These are phyloP conservation scores for Holothuria leucospilota DNA, from an alignment of 53 echinoderm and acorn worm genomes.

Conservation along the genomic window DNA sequence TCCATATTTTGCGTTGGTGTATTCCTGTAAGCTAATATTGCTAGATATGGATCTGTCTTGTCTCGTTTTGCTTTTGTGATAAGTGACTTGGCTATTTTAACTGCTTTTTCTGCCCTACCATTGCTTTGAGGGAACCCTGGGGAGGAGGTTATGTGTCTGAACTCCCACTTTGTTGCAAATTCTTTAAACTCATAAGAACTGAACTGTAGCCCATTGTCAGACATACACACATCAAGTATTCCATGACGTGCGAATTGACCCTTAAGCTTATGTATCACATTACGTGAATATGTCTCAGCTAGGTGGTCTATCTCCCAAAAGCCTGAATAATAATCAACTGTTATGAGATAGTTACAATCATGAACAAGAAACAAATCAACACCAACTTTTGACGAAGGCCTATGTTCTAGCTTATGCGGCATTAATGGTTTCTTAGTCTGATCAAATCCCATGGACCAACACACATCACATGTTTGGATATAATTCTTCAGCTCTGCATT, in stretches of 20 bases:
- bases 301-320: conserved; percentile 67
- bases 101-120: conserved; percentile 65
- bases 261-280: conserved; percentile 53
- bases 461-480: conserved; percentile 46
- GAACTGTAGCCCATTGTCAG: conserved; percentile 66
- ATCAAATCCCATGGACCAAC: neutral
- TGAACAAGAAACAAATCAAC: conserved; percentile 48
- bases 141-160: conserved; percentile 42
- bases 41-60: conserved; percentile 64
- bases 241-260: conserved; percentile 64
- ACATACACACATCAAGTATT: conserved; percentile 46
- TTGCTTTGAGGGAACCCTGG: conserved; percentile 59
- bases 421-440: conserved; percentile 59
- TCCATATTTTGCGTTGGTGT: conserved; percentile 53
- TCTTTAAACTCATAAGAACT: conserved; percentile 28
- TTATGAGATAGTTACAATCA: conserved; percentile 46
- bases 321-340: conserved; percentile 68
- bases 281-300: conserved; percentile 11
- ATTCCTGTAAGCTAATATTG: conserved; percentile 61
- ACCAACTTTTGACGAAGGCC: conserved; percentile 68
- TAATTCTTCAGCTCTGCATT: conserved; percentile 50
- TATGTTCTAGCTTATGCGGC: conserved; percentile 47
- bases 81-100: conserved; percentile 64
- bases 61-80: conserved; percentile 61
- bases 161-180: conserved; percentile 50